Evolutionary conservation across 2,888 invertebrate species (phyloP).

Genomic region (Papilio elwesi): DNA sequence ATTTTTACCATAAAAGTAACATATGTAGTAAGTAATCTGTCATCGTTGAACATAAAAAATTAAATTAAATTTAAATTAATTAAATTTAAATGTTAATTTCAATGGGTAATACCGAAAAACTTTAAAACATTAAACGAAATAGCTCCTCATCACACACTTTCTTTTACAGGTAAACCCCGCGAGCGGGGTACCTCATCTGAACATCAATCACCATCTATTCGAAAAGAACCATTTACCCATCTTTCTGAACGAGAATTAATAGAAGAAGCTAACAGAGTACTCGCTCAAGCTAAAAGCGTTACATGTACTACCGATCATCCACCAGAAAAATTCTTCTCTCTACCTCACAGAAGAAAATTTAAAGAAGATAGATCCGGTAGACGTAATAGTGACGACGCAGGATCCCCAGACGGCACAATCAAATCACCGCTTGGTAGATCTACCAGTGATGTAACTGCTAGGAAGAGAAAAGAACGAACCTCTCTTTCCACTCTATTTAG

Average conservation of each 20-base stretch:
- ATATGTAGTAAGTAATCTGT: too few species aligned
- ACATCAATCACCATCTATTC: conserved; percentile 59
- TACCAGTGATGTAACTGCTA: conserved; percentile 82
- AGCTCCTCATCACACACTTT: conserved; percentile 32
- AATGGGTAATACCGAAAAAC: too few species aligned
- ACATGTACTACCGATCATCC: conserved; percentile 86
- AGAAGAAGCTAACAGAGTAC: conserved; percentile 90
- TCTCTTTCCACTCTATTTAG: conserved; percentile 88
- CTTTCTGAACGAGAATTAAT: conserved; percentile 89
- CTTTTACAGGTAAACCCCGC: conserved; percentile 78
- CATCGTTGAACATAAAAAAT: too few species aligned
- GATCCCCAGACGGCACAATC: conserved; percentile 58
- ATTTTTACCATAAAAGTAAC: too few species aligned
- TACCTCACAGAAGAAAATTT: conserved; percentile 86
- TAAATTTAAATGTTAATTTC: too few species aligned
- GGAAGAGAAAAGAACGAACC: conserved; percentile 81
- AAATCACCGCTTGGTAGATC: conserved; percentile 81
- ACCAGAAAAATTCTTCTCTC: conserved; percentile 87
- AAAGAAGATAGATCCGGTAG: conserved; percentile 70
- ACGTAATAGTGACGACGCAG: conserved; percentile 84
- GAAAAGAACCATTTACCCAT: conserved; percentile 86
- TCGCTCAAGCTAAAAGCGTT: conserved; percentile 89
- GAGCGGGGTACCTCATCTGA: conserved; percentile 71
- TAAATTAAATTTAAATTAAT: too few species aligned
- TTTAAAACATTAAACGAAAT: neutral